Base-by-base conservation (phyloP, 2,797 vertebrate species). In the Echiichthys vipera region DNA sequence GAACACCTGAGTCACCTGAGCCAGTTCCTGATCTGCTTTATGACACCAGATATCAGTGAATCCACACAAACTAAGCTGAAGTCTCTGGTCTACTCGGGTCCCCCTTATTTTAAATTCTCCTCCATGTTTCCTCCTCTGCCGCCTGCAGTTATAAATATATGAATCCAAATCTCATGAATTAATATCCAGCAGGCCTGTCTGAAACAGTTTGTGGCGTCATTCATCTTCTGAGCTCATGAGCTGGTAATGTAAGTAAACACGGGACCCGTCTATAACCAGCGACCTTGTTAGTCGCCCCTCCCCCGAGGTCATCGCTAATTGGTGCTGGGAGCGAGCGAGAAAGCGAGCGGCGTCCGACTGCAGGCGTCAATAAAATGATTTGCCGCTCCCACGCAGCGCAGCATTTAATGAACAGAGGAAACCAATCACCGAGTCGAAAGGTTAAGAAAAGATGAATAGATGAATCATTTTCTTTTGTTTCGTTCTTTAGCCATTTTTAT, bases 161-260 rank as follows among this genome's bases (percentile, higher is more conserved):
- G 79, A 92, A 91, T 89, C 83, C 84, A 69, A 64, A 86, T 68
- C 84, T 71, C 73, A 71, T 85, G 74, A 88, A 92, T 91, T 76
- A 84, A 88, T 81, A 80, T 90, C 84, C 85, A 85, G 86, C 78
- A 65, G 78, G 32, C 91, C 86, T 92, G 92, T 88, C 91, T 85
- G 82, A 86, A 89, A 68, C 81, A 66, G 66, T 88, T 90, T 90
- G 88, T 51, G 30, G 37, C 3, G 55, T 82, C 80, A 91, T 92
- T 91, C 51, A 88, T 93, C 92, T 89, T 85, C 84, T 69, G 69
- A 81, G 77, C 80, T 84, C 84, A 83, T 84, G 91, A 92, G 87
- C 78, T 49, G 78, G 78, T 87, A 86, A 83, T 83, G 83, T 78
- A 88, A 83, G 89, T 75, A 87, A 89, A 91, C 84, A 78, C 71